Base-by-base conservation (phyloP, 1,140 invertebrate species). In the Medauroidea extradentata region DNA sequence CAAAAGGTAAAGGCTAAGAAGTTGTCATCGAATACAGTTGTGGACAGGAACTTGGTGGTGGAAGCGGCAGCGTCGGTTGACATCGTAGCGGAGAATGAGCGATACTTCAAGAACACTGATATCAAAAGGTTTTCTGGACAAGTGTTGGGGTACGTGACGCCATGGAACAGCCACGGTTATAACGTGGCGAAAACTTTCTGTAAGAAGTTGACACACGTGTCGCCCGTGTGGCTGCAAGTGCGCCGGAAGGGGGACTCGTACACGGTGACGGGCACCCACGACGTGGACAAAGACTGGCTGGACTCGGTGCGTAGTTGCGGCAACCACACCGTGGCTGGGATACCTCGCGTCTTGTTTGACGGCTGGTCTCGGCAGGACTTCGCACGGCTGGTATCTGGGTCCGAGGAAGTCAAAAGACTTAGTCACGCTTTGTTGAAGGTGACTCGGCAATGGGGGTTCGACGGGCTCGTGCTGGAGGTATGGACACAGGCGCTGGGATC, bases 91-190 rank as follows among this genome's bases (percentile, higher is more conserved):
- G 86, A 93, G 70, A 81, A 90, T 75, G 80, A 82, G 41, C 78
- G 83, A 0, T 94, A 88, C 73, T 85, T 83, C 70, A 83, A 84
- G 65, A 82, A 91, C 53, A 86, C 83, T 7, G 75, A 79, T 3
- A 63, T 76, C 0, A 81, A 83, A 63, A 81, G 83, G 64, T 90
- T 91, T 71, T 78, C 83, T 59, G 86, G 85, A 23, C 77, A 84
- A 14, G 84, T 90, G 21, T 75, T 97, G 27, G 94, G 90, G 53
- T 96, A 93, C 75, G 90, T 96, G 41, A 96, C 94, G 53, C 92
- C 93, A 93, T 98, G 96, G 96, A 98, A 98, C 73, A 86, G 80
- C 59, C 89, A 93, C 80, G 96, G 95, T 0, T 95, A 97, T 78
- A 90, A 96, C 78, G 81, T 96, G 39, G 90, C 93, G 0, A 96